Base-by-base conservation (phyloP, 1,140 invertebrate species). In the Drosophila kanapiae region DNA sequence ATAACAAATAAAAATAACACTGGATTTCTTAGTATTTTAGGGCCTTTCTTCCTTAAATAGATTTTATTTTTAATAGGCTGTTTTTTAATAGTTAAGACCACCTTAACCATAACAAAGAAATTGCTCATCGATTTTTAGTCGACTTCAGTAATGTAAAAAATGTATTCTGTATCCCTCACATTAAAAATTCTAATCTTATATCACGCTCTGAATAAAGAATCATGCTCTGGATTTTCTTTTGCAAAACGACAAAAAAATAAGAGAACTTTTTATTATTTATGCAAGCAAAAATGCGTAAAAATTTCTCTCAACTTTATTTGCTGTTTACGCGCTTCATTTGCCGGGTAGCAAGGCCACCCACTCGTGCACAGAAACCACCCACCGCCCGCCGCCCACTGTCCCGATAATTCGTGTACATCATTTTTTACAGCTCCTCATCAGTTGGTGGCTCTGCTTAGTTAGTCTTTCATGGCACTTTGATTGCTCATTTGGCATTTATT, bases 401-500 rank as follows among this genome's bases (percentile, higher is more conserved):
- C 57, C 76, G 82, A 72, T 82, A 77, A 82, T 83, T 80, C 84
- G 84, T 80, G 76, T 88, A 80, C 84, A 88, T 87, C 67, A 87
- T 87, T 87, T 87, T 87, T 88, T 88, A 88, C 80, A 70, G 84
- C 63, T 75, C 61, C 80, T 83, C 84, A 88, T 87, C 84, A 84
- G 64, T 65, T 68, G 57, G 60, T 29, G 48, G 54, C 76, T 37
- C 82, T 82, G 75, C 82, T 86, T 86, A 82, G 78, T 82, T 82
- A 82, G 82, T 82, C 75, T 81, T 86, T 86, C 75, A 87, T 81
- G 83, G 78, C 67, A 75, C 84, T 88, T 88, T 88, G 84, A 88
- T 88, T 88, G 84, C 84, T 88, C 84, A 88, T 88, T 88, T 90
- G 85, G 85, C 84, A 84, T 88, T 87, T 88, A 88, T 88, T 88